A percentile compares a stretch with the other conserved stretches of the same genome.
Conservation (phyloP, 2,888 invertebrate species). For the Dolichomitus sp. region DNA sequence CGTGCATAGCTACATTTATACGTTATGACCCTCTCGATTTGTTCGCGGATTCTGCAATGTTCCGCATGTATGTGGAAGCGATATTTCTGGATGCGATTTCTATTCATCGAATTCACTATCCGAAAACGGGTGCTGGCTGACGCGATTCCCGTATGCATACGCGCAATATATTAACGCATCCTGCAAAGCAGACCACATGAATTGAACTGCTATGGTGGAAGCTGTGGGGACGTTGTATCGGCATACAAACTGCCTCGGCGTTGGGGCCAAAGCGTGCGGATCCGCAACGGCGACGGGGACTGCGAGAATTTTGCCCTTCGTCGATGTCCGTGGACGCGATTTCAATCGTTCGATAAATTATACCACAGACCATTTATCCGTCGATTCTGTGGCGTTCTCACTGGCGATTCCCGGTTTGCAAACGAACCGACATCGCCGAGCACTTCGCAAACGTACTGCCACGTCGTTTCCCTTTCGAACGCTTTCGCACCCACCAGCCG, state of each 20-base stretch:
- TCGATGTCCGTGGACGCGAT: constrained; percentile 47
- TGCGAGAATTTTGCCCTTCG: constrained; percentile 54
- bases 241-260: constrained; percentile 16
- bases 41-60: constrained; percentile 4
- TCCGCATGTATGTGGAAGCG: constrained; percentile 9
- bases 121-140: constrained; percentile 44
- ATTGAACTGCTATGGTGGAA: constrained; percentile 45
- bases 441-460: constrained; percentile 41
- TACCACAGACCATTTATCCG: constrained; percentile 72
- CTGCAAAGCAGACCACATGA: constrained; percentile 39
- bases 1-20: constrained; percentile 30
- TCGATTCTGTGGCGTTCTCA: constrained; percentile 59
- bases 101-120: constrained; percentile 51
- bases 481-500: constrained; percentile 34
- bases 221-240: constrained; percentile 36
- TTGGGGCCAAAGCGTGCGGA: constrained; percentile 20
- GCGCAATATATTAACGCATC: constrained; percentile 44
- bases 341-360: constrained; percentile 75
- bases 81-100: constrained; percentile 48
- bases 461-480: constrained; percentile 53
- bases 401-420: constrained; percentile 46
- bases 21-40: constrained; percentile 7
- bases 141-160: constrained; percentile 43
- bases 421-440: constrained; percentile 49
- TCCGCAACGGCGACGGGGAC: constrained; percentile 36